phyloP scores from a whole-genome alignment of 1,140 invertebrate genomes.

The Cydia fagiglandana region DNA sequence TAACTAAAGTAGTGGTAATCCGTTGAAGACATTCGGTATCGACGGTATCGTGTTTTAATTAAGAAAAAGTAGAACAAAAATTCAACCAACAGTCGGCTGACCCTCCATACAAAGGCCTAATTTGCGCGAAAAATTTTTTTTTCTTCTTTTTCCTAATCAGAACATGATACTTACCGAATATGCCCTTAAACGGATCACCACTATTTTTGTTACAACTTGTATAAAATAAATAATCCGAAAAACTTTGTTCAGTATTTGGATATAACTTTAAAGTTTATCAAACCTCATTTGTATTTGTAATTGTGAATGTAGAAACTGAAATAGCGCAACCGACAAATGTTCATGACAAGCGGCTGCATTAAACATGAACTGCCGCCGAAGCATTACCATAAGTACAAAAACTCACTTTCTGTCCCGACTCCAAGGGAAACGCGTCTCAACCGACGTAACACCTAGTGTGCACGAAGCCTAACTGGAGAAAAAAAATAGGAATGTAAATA shows the following conservation, averaged over 20 bases:
- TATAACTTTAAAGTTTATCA: not conserved
- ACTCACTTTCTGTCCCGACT: constrained; percentile 26
- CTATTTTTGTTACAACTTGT: too few relatives aligned
- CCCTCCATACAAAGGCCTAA: too few relatives aligned
- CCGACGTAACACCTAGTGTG: not conserved
- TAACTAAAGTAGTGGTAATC: too few relatives aligned
- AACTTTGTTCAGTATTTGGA: not conserved
- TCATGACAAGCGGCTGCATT: constrained; percentile 71
- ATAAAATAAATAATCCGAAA: too few relatives aligned
- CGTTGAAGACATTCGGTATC: too few relatives aligned
- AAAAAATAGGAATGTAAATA: not conserved
- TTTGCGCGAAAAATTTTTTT: too few relatives aligned
- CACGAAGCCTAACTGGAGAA: not conserved
- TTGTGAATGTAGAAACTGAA: constrained; percentile 50
- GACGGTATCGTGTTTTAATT: too few relatives aligned
- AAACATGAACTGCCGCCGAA: constrained; percentile 69
- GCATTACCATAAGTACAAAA: constrained; percentile 58
- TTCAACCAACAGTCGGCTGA: too few relatives aligned
- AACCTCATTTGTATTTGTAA: constrained; percentile 43
- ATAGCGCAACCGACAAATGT: constrained; percentile 74
- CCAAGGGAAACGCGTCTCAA: not conserved
- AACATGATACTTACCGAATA: too few relatives aligned
- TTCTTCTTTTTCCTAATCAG: too few relatives aligned
- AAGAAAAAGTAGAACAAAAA: too few relatives aligned
- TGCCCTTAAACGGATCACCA: too few relatives aligned